Evolutionary conservation across 2,888 invertebrate species (phyloP).

Genomic region (Nyleta sp.): DNA sequence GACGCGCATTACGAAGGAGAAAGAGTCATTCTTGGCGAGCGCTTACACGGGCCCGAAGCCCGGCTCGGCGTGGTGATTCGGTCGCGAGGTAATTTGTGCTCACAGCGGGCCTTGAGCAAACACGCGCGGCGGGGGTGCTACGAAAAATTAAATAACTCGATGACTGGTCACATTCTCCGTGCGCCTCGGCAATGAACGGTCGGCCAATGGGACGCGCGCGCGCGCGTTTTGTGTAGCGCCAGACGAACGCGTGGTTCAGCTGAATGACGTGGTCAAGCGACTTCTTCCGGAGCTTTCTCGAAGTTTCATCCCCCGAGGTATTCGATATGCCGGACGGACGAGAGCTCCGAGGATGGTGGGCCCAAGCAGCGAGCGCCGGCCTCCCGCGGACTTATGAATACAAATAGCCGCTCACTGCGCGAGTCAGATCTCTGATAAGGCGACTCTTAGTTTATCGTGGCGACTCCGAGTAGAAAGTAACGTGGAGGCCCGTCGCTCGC

Average conservation of each 20-base stretch:
- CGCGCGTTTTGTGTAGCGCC: constrained; percentile 77
- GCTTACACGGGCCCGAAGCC: constrained; percentile 45
- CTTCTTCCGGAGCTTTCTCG: constrained; percentile 68
- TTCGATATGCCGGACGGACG: constrained; percentile 65
- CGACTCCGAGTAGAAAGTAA: constrained; percentile 59
- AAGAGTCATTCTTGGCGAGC: constrained; percentile 63
- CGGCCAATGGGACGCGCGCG: constrained; percentile 68
- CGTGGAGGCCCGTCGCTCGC: constrained; percentile 46
- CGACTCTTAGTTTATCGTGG: constrained; percentile 65
- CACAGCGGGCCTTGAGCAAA: constrained; percentile 86
- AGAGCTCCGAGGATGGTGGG: constrained; percentile 57
- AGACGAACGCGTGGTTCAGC: constrained; percentile 67
- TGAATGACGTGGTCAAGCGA: constrained; percentile 62
- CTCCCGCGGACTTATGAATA: constrained; percentile 83
- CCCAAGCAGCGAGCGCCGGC: constrained; percentile 78
- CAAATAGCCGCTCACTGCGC: constrained; percentile 82
- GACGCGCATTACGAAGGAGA: constrained; percentile 53
- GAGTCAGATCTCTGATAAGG: constrained; percentile 82
- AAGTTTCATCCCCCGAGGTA: constrained; percentile 68
- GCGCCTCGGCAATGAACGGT: constrained; percentile 48
- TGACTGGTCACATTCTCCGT: constrained; percentile 85
- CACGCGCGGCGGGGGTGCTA: constrained; percentile 83
- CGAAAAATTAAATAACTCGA: constrained; percentile 85
- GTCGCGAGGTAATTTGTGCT: constrained; percentile 86
- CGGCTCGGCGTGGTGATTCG: constrained; percentile 80